These are phyloP conservation scores for Hyposoter dolosus DNA, from an alignment of 2,888 invertebrate genomes.

Conservation along the genomic window DNA sequence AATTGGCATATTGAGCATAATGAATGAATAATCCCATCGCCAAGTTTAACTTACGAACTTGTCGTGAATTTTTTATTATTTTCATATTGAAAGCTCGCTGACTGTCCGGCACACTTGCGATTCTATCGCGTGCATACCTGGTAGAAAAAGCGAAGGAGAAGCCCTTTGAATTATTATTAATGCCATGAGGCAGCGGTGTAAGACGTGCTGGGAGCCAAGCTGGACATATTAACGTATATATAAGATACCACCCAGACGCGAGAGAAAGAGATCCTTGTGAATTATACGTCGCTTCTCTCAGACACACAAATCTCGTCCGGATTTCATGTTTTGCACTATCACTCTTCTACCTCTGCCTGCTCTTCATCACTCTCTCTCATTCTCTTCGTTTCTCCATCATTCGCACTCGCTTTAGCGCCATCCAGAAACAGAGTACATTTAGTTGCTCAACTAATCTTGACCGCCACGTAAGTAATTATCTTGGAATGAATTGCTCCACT, in stretches of 20 bases:
- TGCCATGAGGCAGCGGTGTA: slow-evolving; percentile 8
- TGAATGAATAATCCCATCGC: too few relatives aligned
- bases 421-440: slow-evolving; percentile 54
- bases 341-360: slow-evolving; percentile 40
- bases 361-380: slow-evolving; percentile 19
- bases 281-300: slow-evolving; percentile 78
- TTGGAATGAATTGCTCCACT: slow-evolving; percentile 79
- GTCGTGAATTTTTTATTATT: background rate
- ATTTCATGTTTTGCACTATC: slow-evolving; percentile 63
- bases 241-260: slow-evolving; percentile 36
- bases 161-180: slow-evolving; percentile 14
- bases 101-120: background rate
- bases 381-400: slow-evolving; percentile 28
- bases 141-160: slow-evolving; percentile 1
- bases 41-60: too few relatives aligned
- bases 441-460: slow-evolving; percentile 76
- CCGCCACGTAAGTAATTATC: slow-evolving; percentile 79
- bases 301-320: slow-evolving; percentile 78
- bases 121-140: slow-evolving; percentile 1
- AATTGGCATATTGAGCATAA: too few relatives aligned
- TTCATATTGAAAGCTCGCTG: background rate
- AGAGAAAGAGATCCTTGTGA: slow-evolving; percentile 71
- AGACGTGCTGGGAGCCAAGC: slow-evolving; percentile 16
- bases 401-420: slow-evolving; percentile 38
- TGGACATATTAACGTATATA: slow-evolving; percentile 20